These are phyloP conservation scores for Hetaerina titia DNA, from an alignment of 2,888 invertebrate species.

Conservation along the genomic window DNA sequence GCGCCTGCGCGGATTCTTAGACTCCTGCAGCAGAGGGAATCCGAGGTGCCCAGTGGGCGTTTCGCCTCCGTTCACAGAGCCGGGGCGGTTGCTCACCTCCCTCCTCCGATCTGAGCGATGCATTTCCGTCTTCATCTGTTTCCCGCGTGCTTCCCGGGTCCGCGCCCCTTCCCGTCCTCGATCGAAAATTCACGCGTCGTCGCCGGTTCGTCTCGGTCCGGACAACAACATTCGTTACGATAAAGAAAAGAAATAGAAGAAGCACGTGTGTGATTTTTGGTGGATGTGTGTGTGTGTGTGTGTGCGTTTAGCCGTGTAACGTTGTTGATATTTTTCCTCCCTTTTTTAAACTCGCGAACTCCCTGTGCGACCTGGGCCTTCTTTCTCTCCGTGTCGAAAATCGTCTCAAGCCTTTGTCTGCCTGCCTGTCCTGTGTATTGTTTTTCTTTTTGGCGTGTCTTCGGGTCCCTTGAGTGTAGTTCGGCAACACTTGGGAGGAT, in stretches of 20 bases:
- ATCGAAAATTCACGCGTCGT: too few species aligned
- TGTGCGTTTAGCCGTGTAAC: background rate
- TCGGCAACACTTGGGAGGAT: background rate
- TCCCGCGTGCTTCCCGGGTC: background rate
- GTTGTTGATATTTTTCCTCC: background rate
- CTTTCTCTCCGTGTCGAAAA: background rate
- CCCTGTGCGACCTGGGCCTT: background rate
- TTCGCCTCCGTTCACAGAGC: constrained; percentile 14
- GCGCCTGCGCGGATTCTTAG: constrained; percentile 14
- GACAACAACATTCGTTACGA: too few species aligned
- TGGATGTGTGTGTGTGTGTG: background rate
- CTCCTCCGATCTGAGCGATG: background rate
- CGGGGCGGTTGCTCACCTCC: background rate
- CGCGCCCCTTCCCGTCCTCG: background rate
- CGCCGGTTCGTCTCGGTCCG: too few species aligned
- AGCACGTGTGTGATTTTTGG: background rate
- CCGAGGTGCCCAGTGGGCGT: constrained; percentile 47
- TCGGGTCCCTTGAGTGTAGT: background rate
- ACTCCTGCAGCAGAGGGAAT: background rate
- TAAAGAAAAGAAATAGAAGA: too few species aligned
- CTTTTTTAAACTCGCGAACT: background rate
- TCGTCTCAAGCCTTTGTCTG: background rate
- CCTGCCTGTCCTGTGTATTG: background rate
- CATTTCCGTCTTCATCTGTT: background rate
- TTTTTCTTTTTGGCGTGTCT: background rate